Percentiles rank a stretch among this genome's conserved stretches.
These are phyloP conservation scores for Tachycineta bicolor DNA, from an alignment of 2,113 vertebrate genomes.

Conservation along the genomic window DNA sequence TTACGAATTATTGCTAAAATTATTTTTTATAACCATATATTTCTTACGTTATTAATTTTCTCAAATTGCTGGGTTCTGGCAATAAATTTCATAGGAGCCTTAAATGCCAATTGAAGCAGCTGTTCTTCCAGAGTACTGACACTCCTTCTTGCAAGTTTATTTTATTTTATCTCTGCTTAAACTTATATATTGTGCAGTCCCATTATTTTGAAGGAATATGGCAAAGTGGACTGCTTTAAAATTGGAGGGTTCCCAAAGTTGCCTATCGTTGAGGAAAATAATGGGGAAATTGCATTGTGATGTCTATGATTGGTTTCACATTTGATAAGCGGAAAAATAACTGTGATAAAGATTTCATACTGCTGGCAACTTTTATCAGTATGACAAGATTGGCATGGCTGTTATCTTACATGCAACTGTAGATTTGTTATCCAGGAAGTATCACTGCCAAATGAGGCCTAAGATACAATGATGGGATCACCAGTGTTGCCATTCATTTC, in stretches of 20 bases:
- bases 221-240: not conserved
- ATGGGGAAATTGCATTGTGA: not conserved
- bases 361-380: not conserved
- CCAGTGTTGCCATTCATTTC: not conserved
- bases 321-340: not conserved
- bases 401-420: not conserved
- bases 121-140: not conserved
- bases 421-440: not conserved
- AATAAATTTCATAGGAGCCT: not conserved
- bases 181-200: not conserved
- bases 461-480: not conserved
- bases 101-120: conserved; percentile 10
- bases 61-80: not conserved
- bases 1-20: conserved; percentile 41
- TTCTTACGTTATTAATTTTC: conserved; percentile 39
- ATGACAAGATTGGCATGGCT: not conserved
- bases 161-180: not conserved
- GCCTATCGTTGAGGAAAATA: not conserved
- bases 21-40: conserved; percentile 24
- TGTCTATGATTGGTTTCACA: not conserved
- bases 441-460: not conserved
- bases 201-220: not conserved
- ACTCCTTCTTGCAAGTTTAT: not conserved
- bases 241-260: not conserved
- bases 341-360: not conserved